Evolutionary conservation across 2,113 vertebrate genomes (phyloP).

Genomic region (Stomatorhinus ivindoensis): DNA sequence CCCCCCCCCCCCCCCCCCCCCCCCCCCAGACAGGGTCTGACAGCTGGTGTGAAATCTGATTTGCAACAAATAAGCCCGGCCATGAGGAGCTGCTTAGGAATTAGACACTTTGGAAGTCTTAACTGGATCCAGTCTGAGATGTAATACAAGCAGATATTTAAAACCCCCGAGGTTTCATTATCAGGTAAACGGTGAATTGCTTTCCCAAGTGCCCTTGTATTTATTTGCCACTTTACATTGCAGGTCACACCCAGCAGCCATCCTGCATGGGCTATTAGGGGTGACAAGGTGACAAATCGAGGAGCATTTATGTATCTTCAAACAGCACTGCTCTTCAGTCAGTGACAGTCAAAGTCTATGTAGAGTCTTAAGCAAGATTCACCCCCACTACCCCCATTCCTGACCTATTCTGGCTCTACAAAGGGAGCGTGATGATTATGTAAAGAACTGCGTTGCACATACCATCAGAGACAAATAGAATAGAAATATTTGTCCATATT

Average conservation of each 20-base stretch:
- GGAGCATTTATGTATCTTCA: no score
- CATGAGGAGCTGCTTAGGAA: not conserved
- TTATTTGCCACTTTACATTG: not conserved
- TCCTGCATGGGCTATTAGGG: not conserved
- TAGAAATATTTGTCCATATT: not conserved
- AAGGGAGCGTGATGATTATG: no score
- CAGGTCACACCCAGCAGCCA: not conserved
- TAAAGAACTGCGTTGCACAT: no score
- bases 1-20: no score
- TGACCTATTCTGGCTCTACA: no score
- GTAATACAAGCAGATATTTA: not conserved
- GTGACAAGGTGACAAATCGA: no score
- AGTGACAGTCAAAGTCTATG: not conserved
- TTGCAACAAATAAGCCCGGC: not conserved
- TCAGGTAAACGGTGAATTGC: not conserved
- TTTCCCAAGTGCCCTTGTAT: not conserved
- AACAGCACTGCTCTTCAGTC: not conserved
- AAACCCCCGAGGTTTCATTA: not conserved
- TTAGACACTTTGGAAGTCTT: not conserved
- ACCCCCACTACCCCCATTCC: no score
- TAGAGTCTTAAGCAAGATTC: not conserved
- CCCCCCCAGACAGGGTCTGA: no score
- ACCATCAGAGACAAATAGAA: no score
- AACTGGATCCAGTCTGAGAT: not conserved
- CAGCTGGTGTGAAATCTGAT: not conserved